Percentiles rank a stretch among this genome's conserved stretches.
Conservation (phyloP, 2,888 invertebrate species). For the Patella pellucida region DNA sequence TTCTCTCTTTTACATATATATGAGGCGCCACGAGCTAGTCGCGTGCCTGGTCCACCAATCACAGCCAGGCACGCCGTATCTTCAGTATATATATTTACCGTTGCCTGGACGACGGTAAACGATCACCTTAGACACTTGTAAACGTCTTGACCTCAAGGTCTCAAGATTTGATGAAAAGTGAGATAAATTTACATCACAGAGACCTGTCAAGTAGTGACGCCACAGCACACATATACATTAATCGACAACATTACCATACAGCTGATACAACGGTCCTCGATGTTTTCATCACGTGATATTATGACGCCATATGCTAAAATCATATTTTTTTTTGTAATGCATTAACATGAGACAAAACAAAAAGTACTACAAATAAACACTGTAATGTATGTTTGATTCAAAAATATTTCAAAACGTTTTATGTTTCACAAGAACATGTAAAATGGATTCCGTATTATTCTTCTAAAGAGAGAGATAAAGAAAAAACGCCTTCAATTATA, state of each 20-base stretch:
- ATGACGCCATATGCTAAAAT: conserved; percentile 10
- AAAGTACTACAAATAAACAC: too few relatives aligned
- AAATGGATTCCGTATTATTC: too few relatives aligned
- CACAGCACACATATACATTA: neutral
- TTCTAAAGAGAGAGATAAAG: too few relatives aligned
- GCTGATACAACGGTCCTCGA: neutral
- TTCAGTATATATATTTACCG: conserved; percentile 3
- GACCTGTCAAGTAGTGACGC: conserved; percentile 11
- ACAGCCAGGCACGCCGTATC: neutral
- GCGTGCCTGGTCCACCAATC: conserved; percentile 2
- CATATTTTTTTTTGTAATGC: neutral
- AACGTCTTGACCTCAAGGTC: conserved; percentile 7
- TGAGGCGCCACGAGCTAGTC: conserved; percentile 1
- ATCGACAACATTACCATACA: conserved; percentile 2
- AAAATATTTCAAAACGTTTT: too few relatives aligned
- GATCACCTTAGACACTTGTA: neutral
- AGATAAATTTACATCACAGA: conserved; percentile 11
- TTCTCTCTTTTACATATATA: too few relatives aligned
- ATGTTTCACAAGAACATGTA: too few relatives aligned
- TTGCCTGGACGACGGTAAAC: conserved; percentile 1
- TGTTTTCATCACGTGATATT: conserved; percentile 4
- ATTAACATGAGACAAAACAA: too few relatives aligned
- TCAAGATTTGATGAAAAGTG: conserved; percentile 11
- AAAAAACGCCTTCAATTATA: too few relatives aligned
- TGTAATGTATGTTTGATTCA: too few relatives aligned